Evolutionary conservation across 2,888 invertebrate genomes (phyloP), one percentile per base, ranked within the genome.

Genomic region (Yponomeuta sedellus): DNA sequence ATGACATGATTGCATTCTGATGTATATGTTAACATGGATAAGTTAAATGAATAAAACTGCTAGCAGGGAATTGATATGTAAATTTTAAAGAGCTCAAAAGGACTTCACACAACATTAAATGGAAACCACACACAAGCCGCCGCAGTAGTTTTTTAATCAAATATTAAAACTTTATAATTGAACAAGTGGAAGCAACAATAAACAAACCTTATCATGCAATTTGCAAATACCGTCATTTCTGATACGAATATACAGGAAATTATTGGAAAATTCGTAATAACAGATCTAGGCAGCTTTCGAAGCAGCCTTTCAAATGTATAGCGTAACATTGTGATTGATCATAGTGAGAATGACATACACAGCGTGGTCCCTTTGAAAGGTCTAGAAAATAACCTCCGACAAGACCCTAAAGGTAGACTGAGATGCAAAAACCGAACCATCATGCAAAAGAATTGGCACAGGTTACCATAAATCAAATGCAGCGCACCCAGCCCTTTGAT

Each of bases 291-390:
- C 34, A 34, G 34, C 34, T 34, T 34, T 34, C 8, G 10, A 34
- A 8, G 8, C 8, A 2, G 34, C 10, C 34, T 34, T 5, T 34
- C 34, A 28, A 28, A 28, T 2, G 28, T 28, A n/a, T n/a, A 34
- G 34, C 34, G 34, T 34, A 34, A 52, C 44, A 16, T 12, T 16
- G 44, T 16, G 44, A 16, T 52, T 52, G 44, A 16, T 16, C 78
- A 81, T 80, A 19, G n/a, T 52, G 44, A 52, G 16, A 52, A 12
- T 12, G 16, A 52, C 16, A 12, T 3, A 16, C 44, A 52, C 34
- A 52, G 25, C 25, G 25, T 25, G 25, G 5, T 52, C 44, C 5
- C 12, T 12, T 1, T 52, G 44, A 52, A 12, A 52, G 44, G 2
- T 52, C 12, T 52, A 52, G 44, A 16, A 52, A 34, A 52, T 52